Percentiles rank a stretch among this genome's conserved stretches.
phyloP scores from a whole-genome alignment of 2,113 vertebrate species.

The Eclectus roratus region DNA sequence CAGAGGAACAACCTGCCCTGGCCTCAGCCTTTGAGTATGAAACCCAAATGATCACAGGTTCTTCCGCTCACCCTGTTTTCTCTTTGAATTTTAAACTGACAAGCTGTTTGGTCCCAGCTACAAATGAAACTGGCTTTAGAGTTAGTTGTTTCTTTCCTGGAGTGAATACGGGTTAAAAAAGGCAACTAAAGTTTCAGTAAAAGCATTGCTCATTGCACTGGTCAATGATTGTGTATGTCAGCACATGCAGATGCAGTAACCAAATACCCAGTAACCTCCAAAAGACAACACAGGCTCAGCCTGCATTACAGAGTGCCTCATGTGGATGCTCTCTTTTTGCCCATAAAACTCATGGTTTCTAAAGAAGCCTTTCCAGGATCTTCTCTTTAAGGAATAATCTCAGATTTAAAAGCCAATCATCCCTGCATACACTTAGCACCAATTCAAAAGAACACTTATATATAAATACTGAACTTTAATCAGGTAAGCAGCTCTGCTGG shows the following conservation, averaged over 20 bases:
- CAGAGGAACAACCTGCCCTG: background rate
- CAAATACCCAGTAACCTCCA: background rate
- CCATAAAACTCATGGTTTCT: background rate
- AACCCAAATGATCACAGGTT: background rate
- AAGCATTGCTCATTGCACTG: background rate
- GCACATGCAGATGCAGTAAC: background rate
- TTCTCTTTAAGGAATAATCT: background rate
- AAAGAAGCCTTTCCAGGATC: background rate
- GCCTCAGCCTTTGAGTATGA: background rate
- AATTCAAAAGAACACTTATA: background rate
- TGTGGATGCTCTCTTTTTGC: background rate
- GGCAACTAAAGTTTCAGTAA: background rate
- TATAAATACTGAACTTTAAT: background rate
- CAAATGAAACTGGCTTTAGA: background rate
- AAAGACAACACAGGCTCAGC: background rate
- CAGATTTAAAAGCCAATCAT: background rate
- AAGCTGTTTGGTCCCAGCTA: background rate
- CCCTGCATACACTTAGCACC: background rate
- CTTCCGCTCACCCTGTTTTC: background rate
- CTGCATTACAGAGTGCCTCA: background rate
- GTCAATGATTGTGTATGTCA: background rate
- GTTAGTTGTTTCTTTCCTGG: background rate
- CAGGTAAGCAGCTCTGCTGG: background rate
- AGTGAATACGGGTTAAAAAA: background rate
- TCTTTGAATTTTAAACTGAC: background rate